Evolutionary conservation across 2,888 invertebrate species (phyloP), one percentile per base, ranked within the genome.

Genomic region (Drosophila mimica): DNA sequence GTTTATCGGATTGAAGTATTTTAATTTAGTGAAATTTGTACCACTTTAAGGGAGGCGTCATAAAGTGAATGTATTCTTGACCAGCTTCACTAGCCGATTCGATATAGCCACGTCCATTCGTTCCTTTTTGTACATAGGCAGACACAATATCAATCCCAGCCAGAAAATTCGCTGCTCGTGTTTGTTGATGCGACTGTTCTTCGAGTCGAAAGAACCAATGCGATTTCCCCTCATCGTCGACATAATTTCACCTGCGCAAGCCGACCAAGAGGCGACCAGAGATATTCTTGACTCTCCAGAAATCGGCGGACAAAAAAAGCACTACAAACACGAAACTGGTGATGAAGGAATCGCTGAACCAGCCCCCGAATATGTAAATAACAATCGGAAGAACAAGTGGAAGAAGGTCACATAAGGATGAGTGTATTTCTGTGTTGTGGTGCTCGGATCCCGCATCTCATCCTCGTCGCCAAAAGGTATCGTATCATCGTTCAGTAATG

Each of bases 171-270:
- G 95, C 64, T 97, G 95, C 94, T 99, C 99, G 66, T 97, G 94
- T 74, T 95, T 94, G 92, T 97, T 96, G 77, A 97, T 94, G 54
- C 95, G 95, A 88, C 96, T 96, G 89, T 93, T 92, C 70, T 92
- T 92, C 1, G 98, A 96, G 94, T 99, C 99, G 93, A 97, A 97
- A 99, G 25, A 99, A 97, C 99, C 99, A 99, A 93, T 99, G 98
- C 58, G 99, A 99, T 85, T 97, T 96, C 43, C 99, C 99, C 77
- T 98, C 97, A 88, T 98, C 99, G 92, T 99, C 99, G 0, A 99
- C 97, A 92, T 99, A 98, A 94, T 99, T 99, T 99, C 99, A 99
- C 99, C 99, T 99, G 79, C 99, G 94, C 28, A 99, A 94, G 0
- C 99, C 99, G 30, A 99, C 99, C 92, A 99, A 95, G 52, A 99